These are phyloP conservation scores for Rhegmatorhina hoffmannsi DNA, from an alignment of 2,113 vertebrate genomes.

Conservation along the genomic window DNA sequence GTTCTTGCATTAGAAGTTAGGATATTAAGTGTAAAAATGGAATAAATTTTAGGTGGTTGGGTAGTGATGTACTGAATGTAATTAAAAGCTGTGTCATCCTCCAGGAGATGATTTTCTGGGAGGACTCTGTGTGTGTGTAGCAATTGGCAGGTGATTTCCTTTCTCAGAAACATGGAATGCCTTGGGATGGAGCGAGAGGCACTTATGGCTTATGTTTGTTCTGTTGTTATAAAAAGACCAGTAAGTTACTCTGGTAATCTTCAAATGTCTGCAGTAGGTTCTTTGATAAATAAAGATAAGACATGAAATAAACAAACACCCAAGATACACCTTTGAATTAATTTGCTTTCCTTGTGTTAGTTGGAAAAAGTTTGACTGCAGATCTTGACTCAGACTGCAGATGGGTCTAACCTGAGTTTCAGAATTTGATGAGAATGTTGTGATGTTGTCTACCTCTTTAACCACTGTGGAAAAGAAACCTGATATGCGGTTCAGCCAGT, in stretches of 20 bases:
- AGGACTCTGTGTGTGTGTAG: not conserved
- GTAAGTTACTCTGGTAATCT: not conserved
- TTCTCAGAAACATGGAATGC: not conserved
- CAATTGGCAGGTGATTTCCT: not conserved
- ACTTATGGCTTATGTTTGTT: not conserved
- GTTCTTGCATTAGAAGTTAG: not conserved
- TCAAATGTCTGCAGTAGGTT: not conserved
- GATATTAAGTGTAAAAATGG: not conserved
- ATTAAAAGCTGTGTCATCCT: not conserved
- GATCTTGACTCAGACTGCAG: not conserved
- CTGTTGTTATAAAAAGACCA: not conserved
- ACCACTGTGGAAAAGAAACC: not conserved
- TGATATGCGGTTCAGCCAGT: not conserved
- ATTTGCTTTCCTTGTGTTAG: not conserved
- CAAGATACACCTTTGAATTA: not conserved
- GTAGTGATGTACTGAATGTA: not conserved
- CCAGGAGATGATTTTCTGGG: not conserved
- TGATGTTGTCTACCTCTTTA: not conserved
- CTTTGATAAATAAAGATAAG: not conserved
- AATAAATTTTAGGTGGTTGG: not conserved
- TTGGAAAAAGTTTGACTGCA: not conserved
- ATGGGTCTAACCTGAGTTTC: not conserved
- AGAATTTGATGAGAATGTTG: not conserved
- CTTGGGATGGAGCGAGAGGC: not conserved
- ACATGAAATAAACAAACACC: not conserved